Evolutionary conservation across 2,113 vertebrate genomes (phyloP).

Genomic region (Castor canadensis): DNA sequence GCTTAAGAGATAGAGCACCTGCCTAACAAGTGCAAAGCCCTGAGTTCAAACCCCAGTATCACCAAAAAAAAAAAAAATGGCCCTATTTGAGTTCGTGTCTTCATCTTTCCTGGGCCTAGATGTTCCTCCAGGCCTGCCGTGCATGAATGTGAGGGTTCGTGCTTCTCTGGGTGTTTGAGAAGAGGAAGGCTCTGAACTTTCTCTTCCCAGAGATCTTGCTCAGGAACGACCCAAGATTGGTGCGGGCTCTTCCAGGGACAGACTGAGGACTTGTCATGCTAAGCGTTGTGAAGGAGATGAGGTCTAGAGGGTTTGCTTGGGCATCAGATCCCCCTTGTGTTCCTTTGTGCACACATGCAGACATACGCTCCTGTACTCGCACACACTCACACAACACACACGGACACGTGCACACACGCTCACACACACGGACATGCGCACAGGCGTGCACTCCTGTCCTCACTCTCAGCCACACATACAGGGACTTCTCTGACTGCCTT

Average conservation of each 20-base stretch:
- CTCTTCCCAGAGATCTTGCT: not conserved
- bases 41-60: no score
- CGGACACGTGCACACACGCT: no score
- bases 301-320: not conserved
- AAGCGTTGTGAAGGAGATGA: not conserved
- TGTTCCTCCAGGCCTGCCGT: not conserved
- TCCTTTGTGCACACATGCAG: not conserved
- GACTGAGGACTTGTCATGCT: not conserved
- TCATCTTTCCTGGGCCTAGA: not conserved
- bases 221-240: not conserved
- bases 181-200: not conserved
- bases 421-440: not conserved
- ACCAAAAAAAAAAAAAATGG: no score
- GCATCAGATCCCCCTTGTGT: no score
- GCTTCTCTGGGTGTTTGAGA: not conserved
- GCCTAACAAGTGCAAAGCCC: no score
- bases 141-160: not conserved
- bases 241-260: not conserved
- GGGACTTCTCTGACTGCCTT: not conserved
- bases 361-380: accelerated
- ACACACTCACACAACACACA: no score
- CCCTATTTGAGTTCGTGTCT: not conserved
- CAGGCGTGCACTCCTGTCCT: not conserved
- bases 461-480: not conserved
- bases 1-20: no score